Evolutionary conservation across 2,888 invertebrate species (phyloP).

Genomic region (Caenorhabditis sp.): DNA sequence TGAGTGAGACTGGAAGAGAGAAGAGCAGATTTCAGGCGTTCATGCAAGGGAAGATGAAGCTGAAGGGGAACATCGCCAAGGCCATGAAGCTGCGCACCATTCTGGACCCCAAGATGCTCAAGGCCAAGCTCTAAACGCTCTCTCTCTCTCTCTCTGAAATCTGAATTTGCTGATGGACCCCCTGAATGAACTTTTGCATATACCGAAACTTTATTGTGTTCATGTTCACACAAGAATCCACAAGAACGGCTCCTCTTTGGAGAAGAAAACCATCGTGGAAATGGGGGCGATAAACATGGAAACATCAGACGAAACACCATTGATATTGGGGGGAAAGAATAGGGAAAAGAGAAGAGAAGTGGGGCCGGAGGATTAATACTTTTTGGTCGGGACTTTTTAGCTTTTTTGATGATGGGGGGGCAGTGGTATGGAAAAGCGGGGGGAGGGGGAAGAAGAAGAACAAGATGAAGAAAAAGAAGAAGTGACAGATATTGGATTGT

Average conservation of each 20-base stretch:
- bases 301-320: not conserved
- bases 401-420: conserved; percentile 36
- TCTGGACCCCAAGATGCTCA: conserved; percentile 78
- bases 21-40: too few species aligned
- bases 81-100: conserved; percentile 93
- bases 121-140: conserved; percentile 75
- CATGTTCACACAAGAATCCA: too few species aligned
- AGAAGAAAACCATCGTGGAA: too few species aligned
- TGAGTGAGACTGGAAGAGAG: too few species aligned
- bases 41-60: conserved; percentile 90
- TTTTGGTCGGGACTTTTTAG: conserved; percentile 24
- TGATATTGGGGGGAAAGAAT: not conserved
- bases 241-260: too few species aligned
- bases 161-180: not conserved
- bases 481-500: conserved; percentile 40
- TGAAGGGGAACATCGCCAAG: conserved; percentile 95
- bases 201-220: conserved; percentile 31
- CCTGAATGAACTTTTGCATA: not conserved
- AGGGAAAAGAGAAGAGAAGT: conserved; percentile 17
- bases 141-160: not conserved
- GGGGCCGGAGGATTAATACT: too few species aligned
- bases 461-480: conserved; percentile 12
- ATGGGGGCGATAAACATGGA: not conserved
- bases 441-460: conserved; percentile 1
- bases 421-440: conserved; percentile 28